Evolutionary conservation across 2,113 vertebrate genomes (phyloP), one percentile per base, ranked within the genome.

Genomic region (Terrapene triunguis): DNA sequence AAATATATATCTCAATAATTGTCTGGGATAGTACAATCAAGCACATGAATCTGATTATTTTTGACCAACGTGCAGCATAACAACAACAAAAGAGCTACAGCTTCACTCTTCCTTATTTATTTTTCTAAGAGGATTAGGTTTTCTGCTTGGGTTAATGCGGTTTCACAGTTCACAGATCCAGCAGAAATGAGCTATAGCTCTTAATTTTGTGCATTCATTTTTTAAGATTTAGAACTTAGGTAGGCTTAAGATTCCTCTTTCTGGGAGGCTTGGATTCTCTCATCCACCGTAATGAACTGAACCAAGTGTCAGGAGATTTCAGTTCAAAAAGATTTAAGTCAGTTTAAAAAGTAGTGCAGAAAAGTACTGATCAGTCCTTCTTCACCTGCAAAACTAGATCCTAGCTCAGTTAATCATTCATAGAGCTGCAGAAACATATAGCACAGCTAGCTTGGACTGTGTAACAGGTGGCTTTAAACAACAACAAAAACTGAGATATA

Each of bases 171-270:
- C 91, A 96, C 21, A 88, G 47, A 80, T 92, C 50, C 13, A 38
- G 78, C 17, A 96, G 85, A 93, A 93, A 62, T 3, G n/a, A 82
- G 80, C 25, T 38, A 24, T 24, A 24, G 84, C 59, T 92, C 19
- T 78, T 87, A 89, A 87, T 72, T 94, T 93, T 90, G 92, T 84
- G 44, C 35, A 89, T 62, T 95, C 95, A 93, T 65, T 48, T 93
- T 5, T 54, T 22, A 94, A 85, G 93, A 87, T 6, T 2, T 86
- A 89, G 42, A 78, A 78, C 3, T 54, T 62, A 16, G 48, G 44
- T 42, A 90, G 50, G 14, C 93, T 90, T 91, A 81, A 89, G 47
- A 94, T 84, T 79, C 93, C 74, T 88, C 42, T 19, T 95, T 90
- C 82, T 90, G 81, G 86, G 48, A 85, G 3, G 4, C 55, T 17